A percentile compares a stretch with the other conserved stretches of the same genome.
phyloP scores from a whole-genome alignment of 2,113 vertebrate species.

The Lagopus leucura region DNA sequence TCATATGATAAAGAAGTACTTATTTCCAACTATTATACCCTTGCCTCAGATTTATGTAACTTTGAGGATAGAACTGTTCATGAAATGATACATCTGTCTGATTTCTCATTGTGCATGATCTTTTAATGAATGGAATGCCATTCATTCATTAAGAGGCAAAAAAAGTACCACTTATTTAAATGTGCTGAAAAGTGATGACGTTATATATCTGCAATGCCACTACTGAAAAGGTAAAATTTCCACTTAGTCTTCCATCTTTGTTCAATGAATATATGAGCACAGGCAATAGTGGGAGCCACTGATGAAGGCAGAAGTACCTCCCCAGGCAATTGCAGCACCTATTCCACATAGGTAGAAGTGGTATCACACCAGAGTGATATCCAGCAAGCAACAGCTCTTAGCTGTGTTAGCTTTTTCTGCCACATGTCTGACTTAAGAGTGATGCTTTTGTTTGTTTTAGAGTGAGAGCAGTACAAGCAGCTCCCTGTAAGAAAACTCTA shows the following conservation, averaged over 20 bases:
- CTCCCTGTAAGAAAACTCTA: background rate
- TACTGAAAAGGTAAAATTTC: background rate
- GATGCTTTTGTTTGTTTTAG: background rate
- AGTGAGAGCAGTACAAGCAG: background rate
- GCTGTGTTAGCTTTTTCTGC: background rate
- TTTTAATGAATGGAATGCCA: background rate
- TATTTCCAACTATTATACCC: background rate
- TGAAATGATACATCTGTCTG: background rate
- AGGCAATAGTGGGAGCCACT: background rate
- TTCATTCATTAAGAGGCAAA: background rate
- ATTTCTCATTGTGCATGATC: background rate
- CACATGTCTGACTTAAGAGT: background rate
- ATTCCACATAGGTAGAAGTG: background rate
- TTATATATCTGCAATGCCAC: background rate
- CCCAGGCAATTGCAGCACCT: background rate
- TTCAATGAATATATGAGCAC: background rate
- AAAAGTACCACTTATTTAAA: background rate
- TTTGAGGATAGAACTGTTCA: background rate
- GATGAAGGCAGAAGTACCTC: background rate
- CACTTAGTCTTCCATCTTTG: fast-evolving
- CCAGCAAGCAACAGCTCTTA: background rate
- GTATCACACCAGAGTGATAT: too few species aligned
- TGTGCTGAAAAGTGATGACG: background rate
- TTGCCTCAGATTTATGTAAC: background rate
- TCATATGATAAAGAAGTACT: background rate